Base-by-base conservation (phyloP, 2,888 invertebrate genomes). In the Cybosia mesomella region DNA sequence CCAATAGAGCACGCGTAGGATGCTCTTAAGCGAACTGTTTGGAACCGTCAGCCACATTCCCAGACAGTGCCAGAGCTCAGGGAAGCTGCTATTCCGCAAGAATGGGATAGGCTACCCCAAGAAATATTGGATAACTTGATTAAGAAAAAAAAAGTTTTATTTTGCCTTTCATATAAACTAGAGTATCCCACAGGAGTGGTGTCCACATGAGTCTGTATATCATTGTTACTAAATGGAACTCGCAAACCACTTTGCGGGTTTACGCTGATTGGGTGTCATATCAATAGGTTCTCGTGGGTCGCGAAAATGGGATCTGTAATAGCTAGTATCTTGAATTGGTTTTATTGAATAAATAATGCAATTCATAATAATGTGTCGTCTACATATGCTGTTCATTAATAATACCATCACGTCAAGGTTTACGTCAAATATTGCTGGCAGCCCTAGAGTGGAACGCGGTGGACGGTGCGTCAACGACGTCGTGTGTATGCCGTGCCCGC, bases 401-500 rank as follows among this genome's bases (percentile, higher is more conserved):
- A 80, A 77, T 72, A 72, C 34, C 65, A 71, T 80, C 81, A 80
- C 82, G 80, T 82, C 71, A 73, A 82, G 68, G 68, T 72, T 76
- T 74, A 73, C 58, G 70, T 65, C 71, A 71, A 77, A 76, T 79
- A 70, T 68, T 68, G 62, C 54, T 73, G 74, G 66, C 79, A 83
- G 83, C 83, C 80, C 86, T 82, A 75, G 68, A 66, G 76, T 73
- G 79, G 76, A 72, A 75, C 77, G 73, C 67, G 71, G 75, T 70
- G 55, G 74, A 68, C 73, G 70, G 72, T 62, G 74, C 71, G 77
- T 80, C 84, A 92, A 92, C 87, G 85, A 89, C 77, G 88, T 90
- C 90, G 87, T 92, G 91, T 91, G 91, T 93, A 92, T 93, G 89
- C 93, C 75, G 75, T 75, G 79, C 78, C 77, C 77, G 89, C 86